A percentile compares a stretch with the other conserved stretches of the same genome.
Conservation (phyloP, 2,888 invertebrate genomes). For the Drosophila prolongata region DNA sequence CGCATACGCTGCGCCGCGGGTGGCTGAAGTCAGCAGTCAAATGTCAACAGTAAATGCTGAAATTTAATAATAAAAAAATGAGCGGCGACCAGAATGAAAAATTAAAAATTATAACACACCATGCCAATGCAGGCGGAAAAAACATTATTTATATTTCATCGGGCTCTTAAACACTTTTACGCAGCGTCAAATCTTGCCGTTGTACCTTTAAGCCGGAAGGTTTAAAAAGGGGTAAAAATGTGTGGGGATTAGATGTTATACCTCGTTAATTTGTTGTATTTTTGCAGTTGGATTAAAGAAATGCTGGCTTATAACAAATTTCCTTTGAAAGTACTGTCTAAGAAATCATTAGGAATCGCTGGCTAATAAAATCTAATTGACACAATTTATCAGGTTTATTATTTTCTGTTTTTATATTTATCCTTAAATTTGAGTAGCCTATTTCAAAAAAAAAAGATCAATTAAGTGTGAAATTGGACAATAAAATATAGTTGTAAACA, state of each 20-base stretch:
- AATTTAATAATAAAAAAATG: slow-evolving; percentile 47
- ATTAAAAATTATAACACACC: slow-evolving; percentile 38
- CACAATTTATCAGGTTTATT: too few relatives aligned
- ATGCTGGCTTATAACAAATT: too few relatives aligned
- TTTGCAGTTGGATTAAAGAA: too few relatives aligned
- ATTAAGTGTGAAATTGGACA: too few relatives aligned
- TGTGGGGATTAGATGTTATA: slow-evolving; percentile 2
- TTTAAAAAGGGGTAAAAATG: neutral
- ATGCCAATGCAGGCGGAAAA: slow-evolving; percentile 9
- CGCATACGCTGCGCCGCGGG: slow-evolving; percentile 48
- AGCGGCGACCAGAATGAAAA: slow-evolving; percentile 22
- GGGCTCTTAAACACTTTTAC: slow-evolving; percentile 30
- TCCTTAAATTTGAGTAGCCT: neutral
- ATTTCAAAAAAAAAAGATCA: too few relatives aligned
- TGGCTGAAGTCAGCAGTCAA: slow-evolving; percentile 50
- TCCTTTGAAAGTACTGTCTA: too few relatives aligned
- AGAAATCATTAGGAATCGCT: too few relatives aligned
- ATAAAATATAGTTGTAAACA: neutral
- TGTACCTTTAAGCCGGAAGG: slow-evolving; percentile 20
- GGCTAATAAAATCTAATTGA: too few relatives aligned
- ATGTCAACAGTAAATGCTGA: slow-evolving; percentile 53
- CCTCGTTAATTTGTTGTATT: slow-evolving; percentile 8
- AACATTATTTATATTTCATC: slow-evolving; percentile 30
- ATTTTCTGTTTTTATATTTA: too few relatives aligned
- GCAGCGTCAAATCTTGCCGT: neutral